phyloP scores from a whole-genome alignment of 1,140 invertebrate species.

The Bombus soroeensis region DNA sequence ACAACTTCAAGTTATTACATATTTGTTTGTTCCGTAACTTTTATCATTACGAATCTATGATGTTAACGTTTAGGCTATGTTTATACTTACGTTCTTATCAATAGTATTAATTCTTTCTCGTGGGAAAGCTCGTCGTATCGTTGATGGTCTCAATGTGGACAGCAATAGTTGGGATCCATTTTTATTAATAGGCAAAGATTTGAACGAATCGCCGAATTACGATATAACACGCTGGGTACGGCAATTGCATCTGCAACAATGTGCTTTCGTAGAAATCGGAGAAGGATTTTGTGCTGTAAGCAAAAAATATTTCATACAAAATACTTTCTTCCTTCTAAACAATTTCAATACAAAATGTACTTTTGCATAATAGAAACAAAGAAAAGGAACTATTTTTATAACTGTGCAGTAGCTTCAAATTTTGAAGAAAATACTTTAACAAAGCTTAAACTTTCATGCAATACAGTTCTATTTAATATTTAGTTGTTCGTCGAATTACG shows the following conservation, averaged over 20 bases:
- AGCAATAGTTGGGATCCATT: conserved; percentile 36
- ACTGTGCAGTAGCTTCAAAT: background rate
- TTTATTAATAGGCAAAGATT: conserved; percentile 39
- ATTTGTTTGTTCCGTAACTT: conserved; percentile 31
- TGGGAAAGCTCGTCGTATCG: conserved; percentile 34
- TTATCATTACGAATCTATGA: conserved; percentile 42
- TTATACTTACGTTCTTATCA: conserved; percentile 60
- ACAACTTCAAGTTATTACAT: conserved; percentile 25
- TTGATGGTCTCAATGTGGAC: conserved; percentile 9
- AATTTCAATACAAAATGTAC: background rate
- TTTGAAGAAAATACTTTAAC: background rate
- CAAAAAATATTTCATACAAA: background rate
- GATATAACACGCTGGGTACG: conserved; percentile 52
- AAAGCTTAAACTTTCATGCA: background rate
- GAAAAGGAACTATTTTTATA: background rate
- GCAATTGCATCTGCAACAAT: conserved; percentile 58
- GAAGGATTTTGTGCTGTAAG: conserved; percentile 64
- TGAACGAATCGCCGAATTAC: conserved; percentile 49
- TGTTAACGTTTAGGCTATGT: conserved; percentile 66
- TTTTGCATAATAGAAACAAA: background rate
- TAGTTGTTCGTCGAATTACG: conserved; percentile 63
- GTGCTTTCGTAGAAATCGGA: conserved; percentile 60
- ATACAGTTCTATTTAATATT: conserved; percentile 23
- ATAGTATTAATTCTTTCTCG: conserved; percentile 49
- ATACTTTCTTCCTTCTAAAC: conserved; percentile 1